Percentiles rank a stretch among this genome's conserved stretches.
These are phyloP conservation scores for Sogatella furcifera DNA, from an alignment of 1,140 invertebrate genomes.

Conservation along the genomic window DNA sequence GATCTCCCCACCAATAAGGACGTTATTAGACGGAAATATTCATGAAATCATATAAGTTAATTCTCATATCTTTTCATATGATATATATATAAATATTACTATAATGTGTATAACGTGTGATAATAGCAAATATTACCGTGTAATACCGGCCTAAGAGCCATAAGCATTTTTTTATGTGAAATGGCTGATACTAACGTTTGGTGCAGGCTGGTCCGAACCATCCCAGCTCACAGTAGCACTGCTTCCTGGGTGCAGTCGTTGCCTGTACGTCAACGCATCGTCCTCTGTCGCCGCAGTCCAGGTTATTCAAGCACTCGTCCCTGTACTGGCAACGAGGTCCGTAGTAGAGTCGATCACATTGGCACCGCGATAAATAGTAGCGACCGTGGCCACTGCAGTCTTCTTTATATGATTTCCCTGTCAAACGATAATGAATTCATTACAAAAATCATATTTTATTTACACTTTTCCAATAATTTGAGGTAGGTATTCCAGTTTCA, in stretches of 20 bases:
- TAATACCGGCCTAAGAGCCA: no score
- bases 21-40: no score
- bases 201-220: slow-evolving; percentile 72
- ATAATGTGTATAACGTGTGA: no score
- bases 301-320: slow-evolving; percentile 71
- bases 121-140: no score
- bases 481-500: no score
- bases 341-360: slow-evolving; percentile 70
- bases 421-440: not conserved
- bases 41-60: no score
- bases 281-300: slow-evolving; percentile 74
- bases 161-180: no score
- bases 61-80: no score
- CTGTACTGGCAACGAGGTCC: slow-evolving; percentile 72
- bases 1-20: no score
- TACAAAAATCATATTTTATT: not conserved
- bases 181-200: slow-evolving; percentile 47
- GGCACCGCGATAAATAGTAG: slow-evolving; percentile 62
- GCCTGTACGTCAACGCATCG: slow-evolving; percentile 69
- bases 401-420: slow-evolving; percentile 62
- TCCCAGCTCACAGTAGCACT: slow-evolving; percentile 82
- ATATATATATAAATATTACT: no score
- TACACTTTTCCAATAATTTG: no score
- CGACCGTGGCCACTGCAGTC: slow-evolving; percentile 72
- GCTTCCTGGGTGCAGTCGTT: slow-evolving; percentile 64